Percentiles rank a stretch among this genome's conserved stretches.
These are phyloP conservation scores for Schrankia costaestrigalis DNA, from an alignment of 2,888 invertebrate genomes.

Conservation along the genomic window DNA sequence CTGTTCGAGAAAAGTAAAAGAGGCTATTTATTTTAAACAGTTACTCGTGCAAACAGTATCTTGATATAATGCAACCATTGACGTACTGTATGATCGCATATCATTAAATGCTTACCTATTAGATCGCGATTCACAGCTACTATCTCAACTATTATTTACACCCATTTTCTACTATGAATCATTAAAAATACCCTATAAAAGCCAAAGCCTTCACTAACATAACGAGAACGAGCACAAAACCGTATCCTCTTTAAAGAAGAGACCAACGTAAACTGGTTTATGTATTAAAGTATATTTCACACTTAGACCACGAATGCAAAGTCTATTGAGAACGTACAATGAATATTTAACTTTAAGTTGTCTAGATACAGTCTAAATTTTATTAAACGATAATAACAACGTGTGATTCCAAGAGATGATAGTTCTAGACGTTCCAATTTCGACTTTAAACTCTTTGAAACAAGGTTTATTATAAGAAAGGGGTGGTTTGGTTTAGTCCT, in stretches of 20 bases:
- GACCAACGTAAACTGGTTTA: slow-evolving; percentile 22
- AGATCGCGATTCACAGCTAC: slow-evolving; percentile 12
- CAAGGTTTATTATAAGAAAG: slow-evolving; percentile 16
- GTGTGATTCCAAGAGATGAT: slow-evolving; percentile 17
- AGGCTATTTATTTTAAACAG: no score
- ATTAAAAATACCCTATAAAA: slow-evolving; percentile 33
- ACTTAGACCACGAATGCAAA: slow-evolving; percentile 26
- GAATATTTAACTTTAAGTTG: slow-evolving; percentile 18
- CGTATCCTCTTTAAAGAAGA: slow-evolving; percentile 9
- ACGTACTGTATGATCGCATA: no score
- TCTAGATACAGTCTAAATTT: slow-evolving; percentile 15
- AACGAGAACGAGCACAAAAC: slow-evolving; percentile 22
- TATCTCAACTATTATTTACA: slow-evolving; percentile 29
- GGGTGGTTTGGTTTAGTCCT: slow-evolving; percentile 12
- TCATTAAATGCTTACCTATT: not conserved
- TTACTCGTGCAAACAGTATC: no score
- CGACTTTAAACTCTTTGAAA: slow-evolving; percentile 5
- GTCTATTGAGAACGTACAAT: slow-evolving; percentile 14
- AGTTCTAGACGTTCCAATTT: slow-evolving; percentile 7
- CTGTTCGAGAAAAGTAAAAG: no score
- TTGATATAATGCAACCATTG: no score
- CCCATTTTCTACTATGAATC: slow-evolving; percentile 26
- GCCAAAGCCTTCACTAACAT: slow-evolving; percentile 15
- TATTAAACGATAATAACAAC: slow-evolving; percentile 14
- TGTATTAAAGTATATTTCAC: slow-evolving; percentile 28